Evolutionary conservation across 2,113 vertebrate genomes (phyloP), one percentile per base, ranked within the genome.

Genomic region (Alexandromys fortis): DNA sequence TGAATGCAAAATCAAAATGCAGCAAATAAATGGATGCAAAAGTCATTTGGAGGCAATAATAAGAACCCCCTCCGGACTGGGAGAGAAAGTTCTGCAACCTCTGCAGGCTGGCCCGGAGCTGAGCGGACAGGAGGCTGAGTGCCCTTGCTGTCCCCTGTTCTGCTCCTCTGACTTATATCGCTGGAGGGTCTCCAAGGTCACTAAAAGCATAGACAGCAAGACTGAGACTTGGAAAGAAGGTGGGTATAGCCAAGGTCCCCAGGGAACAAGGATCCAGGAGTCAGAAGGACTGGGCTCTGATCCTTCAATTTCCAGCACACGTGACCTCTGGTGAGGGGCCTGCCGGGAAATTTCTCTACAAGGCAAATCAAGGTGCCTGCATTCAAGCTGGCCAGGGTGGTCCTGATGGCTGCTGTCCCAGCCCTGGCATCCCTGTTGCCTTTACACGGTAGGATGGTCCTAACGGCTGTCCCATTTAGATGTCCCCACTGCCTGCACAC

Each of bases 1-100:
- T 96, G 92, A 97, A 97, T 96, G 96, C 95, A 95, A 97, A 97
- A 97, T 97, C 94, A 94, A 97, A 97, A 97, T 81, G 91, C 94
- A 95, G 90, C 88, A 95, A 92, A 95, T 92, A 96, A 94, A 96
- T 76, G 91, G 91, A 97, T 95, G 89, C 94, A 96, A 91, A 97
- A 94, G 90, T 97, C 96, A 94, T 95, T 86, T 95, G 95, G 92
- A 95, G 67, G 89, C 95, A 87, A 89, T 76, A 97, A 95, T 87
- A 87, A 86, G 65, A 92, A 72, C 79, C 73, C 89, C 52, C n/a
- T 93, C 81, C 3, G 3, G 79, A 85, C 87, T 72, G 4, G 38
- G 16, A 65, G 79, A 3, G 38, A 0, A 63, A 63, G 76, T 76
- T 35, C 70, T 7, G 0, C 9, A 0, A n/a, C 61, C 67, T 52